A percentile compares a stretch with the other conserved stretches of the same genome.
Evolutionary conservation across 2,797 vertebrate species (phyloP).

Genomic region (Uromys caudimaculatus): DNA sequence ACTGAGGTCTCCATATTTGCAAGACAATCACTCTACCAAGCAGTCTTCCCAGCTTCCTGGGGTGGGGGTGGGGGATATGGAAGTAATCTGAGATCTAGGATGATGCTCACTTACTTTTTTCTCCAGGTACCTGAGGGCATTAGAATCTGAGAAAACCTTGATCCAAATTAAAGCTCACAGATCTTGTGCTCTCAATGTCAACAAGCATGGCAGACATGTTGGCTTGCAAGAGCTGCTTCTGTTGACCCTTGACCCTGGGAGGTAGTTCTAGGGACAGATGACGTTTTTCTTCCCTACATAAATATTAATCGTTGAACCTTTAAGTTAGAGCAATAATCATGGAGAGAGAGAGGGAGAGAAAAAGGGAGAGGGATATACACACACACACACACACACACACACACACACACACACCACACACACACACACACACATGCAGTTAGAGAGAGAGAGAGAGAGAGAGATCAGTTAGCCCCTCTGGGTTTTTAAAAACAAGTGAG

Average conservation of each 20-base stretch:
- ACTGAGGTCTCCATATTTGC: not conserved
- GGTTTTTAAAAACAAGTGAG: not conserved
- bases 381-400: too few relatives aligned
- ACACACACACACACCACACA: too few relatives aligned
- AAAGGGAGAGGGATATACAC: not conserved
- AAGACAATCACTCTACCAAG: not conserved
- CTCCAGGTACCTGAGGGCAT: not conserved
- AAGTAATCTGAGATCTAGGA: slow-evolving; percentile 10
- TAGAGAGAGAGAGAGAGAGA: not conserved
- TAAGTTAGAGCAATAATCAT: slow-evolving; percentile 29
- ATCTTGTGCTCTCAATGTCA: not conserved
- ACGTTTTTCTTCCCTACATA: not conserved
- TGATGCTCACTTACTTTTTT: not conserved
- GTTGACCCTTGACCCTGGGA: not conserved
- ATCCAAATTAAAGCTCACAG: not conserved
- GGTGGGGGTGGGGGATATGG: not conserved
- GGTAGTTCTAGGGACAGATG: not conserved
- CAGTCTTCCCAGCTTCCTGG: not conserved
- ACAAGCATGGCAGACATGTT: not conserved
- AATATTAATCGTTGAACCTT: not conserved
- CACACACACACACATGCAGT: too few relatives aligned
- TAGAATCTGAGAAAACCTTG: not conserved
- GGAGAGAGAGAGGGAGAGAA: not conserved
- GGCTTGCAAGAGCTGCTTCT: not conserved
- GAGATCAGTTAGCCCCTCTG: not conserved